These are phyloP conservation scores for Alcis repandata DNA, from an alignment of 2,888 invertebrate genomes.

Conservation along the genomic window DNA sequence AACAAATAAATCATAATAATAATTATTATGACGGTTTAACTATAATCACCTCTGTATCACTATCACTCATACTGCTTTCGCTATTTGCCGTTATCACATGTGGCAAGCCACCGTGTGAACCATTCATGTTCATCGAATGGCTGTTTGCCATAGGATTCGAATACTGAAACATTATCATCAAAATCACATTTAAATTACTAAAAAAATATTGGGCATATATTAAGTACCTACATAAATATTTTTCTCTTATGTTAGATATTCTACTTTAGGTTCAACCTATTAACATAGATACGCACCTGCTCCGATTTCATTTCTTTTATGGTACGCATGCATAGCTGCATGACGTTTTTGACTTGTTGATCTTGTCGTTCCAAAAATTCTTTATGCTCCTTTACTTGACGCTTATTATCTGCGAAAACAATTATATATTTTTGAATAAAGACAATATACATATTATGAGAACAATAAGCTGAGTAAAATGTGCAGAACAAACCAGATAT, in stretches of 20 bases:
- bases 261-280: too few relatives aligned
- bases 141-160: conserved; percentile 24
- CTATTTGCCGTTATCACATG: conserved; percentile 46
- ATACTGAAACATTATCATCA: conserved; percentile 36
- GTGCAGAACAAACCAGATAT: conserved; percentile 62
- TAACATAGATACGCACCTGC: conserved; percentile 58
- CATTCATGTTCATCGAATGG: conserved; percentile 27
- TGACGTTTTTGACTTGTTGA: conserved; percentile 64
- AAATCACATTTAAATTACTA: neutral
- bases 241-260: too few relatives aligned
- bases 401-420: conserved; percentile 60
- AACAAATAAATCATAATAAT: neutral
- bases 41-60: conserved; percentile 52
- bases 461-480: neutral
- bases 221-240: too few relatives aligned
- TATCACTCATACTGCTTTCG: conserved; percentile 53
- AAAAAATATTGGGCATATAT: too few relatives aligned
- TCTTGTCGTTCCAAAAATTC: conserved; percentile 63
- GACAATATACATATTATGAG: neutral
- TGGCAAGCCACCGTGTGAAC: conserved; percentile 39
- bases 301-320: conserved; percentile 67
- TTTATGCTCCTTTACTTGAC: conserved; percentile 61
- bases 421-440: neutral
- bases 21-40: neutral
- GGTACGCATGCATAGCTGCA: conserved; percentile 66